phyloP scores from a whole-genome alignment of 2,113 vertebrate genomes.

The Hypomesus transpacificus region DNA sequence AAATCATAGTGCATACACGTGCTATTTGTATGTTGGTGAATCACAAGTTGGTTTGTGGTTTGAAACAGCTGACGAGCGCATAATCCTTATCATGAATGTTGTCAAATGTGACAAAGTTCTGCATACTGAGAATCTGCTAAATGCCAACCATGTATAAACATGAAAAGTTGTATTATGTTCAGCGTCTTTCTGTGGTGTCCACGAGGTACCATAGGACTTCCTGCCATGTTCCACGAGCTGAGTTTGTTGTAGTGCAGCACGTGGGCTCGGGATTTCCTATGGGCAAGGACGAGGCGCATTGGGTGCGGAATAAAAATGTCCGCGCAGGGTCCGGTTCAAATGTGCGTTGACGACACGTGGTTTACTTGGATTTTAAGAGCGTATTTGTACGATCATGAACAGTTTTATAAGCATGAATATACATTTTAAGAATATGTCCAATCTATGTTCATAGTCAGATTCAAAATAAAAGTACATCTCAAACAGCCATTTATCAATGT shows the following conservation, averaged over 20 bases:
- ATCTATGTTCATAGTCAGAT: too few relatives aligned
- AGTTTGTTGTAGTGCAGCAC: slow-evolving; percentile 60
- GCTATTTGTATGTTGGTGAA: background rate
- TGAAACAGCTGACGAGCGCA: background rate
- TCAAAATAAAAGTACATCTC: too few relatives aligned
- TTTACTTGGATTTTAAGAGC: background rate
- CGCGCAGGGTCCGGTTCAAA: slow-evolving; percentile 28
- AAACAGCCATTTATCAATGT: too few relatives aligned
- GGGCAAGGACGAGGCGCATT: slow-evolving; percentile 24
- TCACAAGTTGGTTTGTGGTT: background rate
- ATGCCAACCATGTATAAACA: too few relatives aligned
- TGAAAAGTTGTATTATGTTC: too few relatives aligned
- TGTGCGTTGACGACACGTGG: slow-evolving; percentile 57
- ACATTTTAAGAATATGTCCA: too few relatives aligned
- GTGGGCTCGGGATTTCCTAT: slow-evolving; percentile 35
- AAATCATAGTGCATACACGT: background rate
- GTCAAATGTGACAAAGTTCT: too few relatives aligned
- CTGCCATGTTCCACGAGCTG: background rate
- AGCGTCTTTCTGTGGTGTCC: background rate
- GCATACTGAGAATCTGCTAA: too few relatives aligned
- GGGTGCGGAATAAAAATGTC: slow-evolving; percentile 56
- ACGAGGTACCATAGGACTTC: background rate
- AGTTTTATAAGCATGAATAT: too few relatives aligned
- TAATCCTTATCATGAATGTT: too few relatives aligned
- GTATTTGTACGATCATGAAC: too few relatives aligned